Percentiles rank a stretch among this genome's conserved stretches.
Evolutionary conservation across 2,888 invertebrate species (phyloP).

Genomic region (Zaprionus bogoriensis): DNA sequence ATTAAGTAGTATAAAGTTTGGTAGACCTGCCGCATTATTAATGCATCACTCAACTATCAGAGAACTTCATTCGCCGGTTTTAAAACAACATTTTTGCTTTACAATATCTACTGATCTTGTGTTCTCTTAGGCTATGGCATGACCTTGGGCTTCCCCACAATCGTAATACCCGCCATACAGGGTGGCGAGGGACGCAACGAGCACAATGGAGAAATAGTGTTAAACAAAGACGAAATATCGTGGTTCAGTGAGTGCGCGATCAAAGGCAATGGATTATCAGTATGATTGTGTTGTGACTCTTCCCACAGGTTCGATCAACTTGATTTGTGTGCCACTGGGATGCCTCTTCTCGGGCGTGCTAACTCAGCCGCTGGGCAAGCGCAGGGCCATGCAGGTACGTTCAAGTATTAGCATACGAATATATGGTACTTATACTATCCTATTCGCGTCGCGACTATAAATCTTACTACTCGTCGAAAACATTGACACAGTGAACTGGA

Average conservation of each 20-base stretch:
- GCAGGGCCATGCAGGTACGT: conserved; percentile 87
- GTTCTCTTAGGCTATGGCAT: conserved; percentile 87
- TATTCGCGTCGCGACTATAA: background rate
- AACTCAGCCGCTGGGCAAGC: conserved; percentile 88
- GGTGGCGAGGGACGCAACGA: conserved; percentile 83
- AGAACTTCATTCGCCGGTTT: conserved; percentile 28
- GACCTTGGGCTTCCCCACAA: conserved; percentile 91
- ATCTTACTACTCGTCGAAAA: background rate
- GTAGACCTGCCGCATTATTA: too few species aligned
- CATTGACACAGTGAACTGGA: conserved; percentile 59
- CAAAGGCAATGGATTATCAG: background rate
- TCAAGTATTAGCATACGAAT: background rate
- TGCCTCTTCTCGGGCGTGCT: conserved; percentile 89
- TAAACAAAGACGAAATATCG: conserved; percentile 87
- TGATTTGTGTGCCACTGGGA: conserved; percentile 91
- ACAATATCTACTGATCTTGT: background rate
- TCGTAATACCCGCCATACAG: conserved; percentile 89
- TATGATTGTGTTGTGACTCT: background rate
- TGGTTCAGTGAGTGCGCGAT: conserved; percentile 87
- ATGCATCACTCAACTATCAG: too few species aligned
- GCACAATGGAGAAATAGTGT: conserved; percentile 82
- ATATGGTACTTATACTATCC: too few species aligned
- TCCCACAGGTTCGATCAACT: conserved; percentile 88
- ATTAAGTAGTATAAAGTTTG: too few species aligned
- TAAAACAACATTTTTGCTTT: background rate